These are phyloP conservation scores for Sycophaga agraensis DNA, from an alignment of 1,140 invertebrate species.

Conservation along the genomic window DNA sequence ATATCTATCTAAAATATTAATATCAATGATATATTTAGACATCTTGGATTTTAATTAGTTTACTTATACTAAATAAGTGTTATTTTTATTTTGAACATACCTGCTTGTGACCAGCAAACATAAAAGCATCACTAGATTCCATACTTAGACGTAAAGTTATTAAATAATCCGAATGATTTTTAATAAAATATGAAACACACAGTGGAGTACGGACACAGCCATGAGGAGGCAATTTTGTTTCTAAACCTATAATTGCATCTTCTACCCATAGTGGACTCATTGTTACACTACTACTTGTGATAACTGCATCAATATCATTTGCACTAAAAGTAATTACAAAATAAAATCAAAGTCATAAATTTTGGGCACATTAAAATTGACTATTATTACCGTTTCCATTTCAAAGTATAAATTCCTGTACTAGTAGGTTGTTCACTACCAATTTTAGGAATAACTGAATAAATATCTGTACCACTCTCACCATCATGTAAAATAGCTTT, in stretches of 20 bases:
- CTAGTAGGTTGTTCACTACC: conserved; percentile 60
- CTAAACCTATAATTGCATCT: conserved; percentile 70
- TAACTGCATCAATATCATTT: conserved; percentile 39
- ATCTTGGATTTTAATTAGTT: neutral
- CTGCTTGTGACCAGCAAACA: conserved; percentile 89
- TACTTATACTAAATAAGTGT: neutral
- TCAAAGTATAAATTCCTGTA: conserved; percentile 72
- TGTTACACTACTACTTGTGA: conserved; percentile 58
- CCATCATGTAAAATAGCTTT: conserved; percentile 47
- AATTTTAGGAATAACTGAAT: conserved; percentile 54
- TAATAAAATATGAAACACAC: conserved; percentile 69
- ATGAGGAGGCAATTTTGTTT: conserved; percentile 72
- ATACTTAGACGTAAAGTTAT: conserved; percentile 74
- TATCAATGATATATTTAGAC: neutral
- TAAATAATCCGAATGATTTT: conserved; percentile 71
- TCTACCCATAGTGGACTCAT: conserved; percentile 65
- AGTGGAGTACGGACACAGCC: conserved; percentile 73
- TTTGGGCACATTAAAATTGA: neutral
- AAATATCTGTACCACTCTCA: conserved; percentile 60
- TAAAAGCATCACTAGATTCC: conserved; percentile 82
- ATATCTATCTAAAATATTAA: conserved; percentile 56
- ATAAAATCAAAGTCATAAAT: conserved; percentile 22
- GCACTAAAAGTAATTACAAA: conserved; percentile 42
- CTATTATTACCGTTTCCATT: conserved; percentile 70
- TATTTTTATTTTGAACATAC: conserved; percentile 49